phyloP scores from a whole-genome alignment of 2,888 invertebrate species.

The Drosophila phalerata region DNA sequence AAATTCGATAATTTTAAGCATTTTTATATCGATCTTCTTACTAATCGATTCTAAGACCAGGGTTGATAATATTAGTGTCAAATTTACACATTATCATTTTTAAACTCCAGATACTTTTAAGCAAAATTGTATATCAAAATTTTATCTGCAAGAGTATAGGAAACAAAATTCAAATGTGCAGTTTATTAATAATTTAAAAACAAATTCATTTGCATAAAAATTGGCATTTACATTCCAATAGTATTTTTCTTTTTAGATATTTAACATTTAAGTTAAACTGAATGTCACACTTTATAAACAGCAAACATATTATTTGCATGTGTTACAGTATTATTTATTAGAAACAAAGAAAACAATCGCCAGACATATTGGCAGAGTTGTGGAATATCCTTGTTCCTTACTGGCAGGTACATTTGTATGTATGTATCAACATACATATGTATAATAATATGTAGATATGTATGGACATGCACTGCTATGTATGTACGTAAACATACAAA shows the following conservation, averaged over 20 bases:
- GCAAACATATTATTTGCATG: neutral
- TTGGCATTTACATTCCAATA: neutral
- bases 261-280: neutral
- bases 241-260: neutral
- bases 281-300: neutral
- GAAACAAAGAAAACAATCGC: conserved; percentile 4
- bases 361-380: neutral
- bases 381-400: conserved; percentile 4
- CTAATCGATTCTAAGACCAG: neutral
- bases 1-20: neutral
- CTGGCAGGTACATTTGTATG: neutral
- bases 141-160: neutral
- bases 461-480: neutral
- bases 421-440: neutral
- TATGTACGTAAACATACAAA: conserved; percentile 12
- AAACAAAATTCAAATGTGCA: neutral
- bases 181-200: neutral
- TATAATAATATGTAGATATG: neutral
- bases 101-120: neutral
- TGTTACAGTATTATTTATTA: neutral
- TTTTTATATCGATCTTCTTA: neutral
- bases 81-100: neutral
- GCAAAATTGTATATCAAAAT: neutral
- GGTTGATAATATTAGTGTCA: neutral
- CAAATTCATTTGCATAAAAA: neutral